These are phyloP conservation scores for Gastrophryne carolinensis DNA, from an alignment of 2,797 vertebrate genomes.

Conservation along the genomic window DNA sequence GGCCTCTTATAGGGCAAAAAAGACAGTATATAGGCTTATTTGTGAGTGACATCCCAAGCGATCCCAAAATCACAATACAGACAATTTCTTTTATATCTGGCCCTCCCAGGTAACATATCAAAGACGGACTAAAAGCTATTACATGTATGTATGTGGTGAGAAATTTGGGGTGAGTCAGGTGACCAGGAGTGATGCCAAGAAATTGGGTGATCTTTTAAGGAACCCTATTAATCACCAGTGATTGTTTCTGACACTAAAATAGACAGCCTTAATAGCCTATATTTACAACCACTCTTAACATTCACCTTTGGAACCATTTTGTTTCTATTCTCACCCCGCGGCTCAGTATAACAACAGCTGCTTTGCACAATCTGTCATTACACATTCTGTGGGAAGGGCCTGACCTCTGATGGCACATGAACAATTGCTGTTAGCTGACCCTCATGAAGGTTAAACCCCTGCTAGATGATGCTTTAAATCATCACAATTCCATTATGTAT, in stretches of 20 bases:
- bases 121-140: too few relatives aligned
- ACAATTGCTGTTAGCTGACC: constrained; percentile 1
- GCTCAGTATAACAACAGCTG: constrained; percentile 33
- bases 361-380: constrained; percentile 22
- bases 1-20: too few relatives aligned
- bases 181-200: too few relatives aligned
- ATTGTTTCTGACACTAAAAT: background rate
- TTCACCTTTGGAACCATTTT: constrained; percentile 1
- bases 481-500: constrained; percentile 25
- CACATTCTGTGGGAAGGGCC: constrained; percentile 20
- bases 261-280: background rate
- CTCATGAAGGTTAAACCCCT: background rate
- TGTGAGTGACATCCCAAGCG: too few relatives aligned
- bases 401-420: constrained; percentile 11
- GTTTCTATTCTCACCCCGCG: constrained; percentile 8
- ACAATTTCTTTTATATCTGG: too few relatives aligned
- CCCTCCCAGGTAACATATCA: too few relatives aligned
- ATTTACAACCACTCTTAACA: background rate
- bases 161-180: too few relatives aligned
- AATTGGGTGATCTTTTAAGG: too few relatives aligned
- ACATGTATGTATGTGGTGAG: too few relatives aligned
- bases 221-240: too few relatives aligned
- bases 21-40: too few relatives aligned
- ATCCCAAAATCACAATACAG: too few relatives aligned
- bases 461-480: constrained; percentile 26